Percentiles rank a stretch among this genome's conserved stretches.
These are phyloP conservation scores for Valencia hispanica DNA, from an alignment of 2,797 vertebrate genomes.

Conservation along the genomic window DNA sequence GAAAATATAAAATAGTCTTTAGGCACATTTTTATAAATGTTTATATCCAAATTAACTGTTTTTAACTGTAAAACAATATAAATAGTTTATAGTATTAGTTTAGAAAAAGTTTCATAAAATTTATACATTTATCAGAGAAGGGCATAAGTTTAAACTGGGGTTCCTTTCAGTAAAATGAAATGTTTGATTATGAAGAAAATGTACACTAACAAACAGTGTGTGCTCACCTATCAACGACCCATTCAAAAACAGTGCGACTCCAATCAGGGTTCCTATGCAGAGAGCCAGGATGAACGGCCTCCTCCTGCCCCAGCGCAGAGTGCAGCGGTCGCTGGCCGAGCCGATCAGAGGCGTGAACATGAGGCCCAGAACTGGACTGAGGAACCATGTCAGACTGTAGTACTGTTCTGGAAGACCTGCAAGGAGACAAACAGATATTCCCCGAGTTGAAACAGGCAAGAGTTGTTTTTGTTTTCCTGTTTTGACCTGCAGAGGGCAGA, in stretches of 20 bases:
- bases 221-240: conserved; percentile 92
- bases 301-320: conserved; percentile 92
- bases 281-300: conserved; percentile 95
- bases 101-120: background rate
- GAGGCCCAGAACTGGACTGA: conserved; percentile 94
- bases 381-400: conserved; percentile 99
- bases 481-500: conserved; percentile 52
- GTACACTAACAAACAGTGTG: background rate
- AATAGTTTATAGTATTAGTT: background rate
- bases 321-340: conserved; percentile 96
- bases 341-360: conserved; percentile 96
- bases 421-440: conserved; percentile 9
- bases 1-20: background rate
- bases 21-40: background rate
- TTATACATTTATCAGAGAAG: background rate
- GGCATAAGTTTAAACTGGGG: background rate
- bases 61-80: background rate
- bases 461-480: background rate
- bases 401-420: conserved; percentile 98
- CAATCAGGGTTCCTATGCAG: conserved; percentile 91
- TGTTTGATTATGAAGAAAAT: background rate
- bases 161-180: too few relatives aligned
- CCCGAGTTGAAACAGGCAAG: background rate
- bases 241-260: conserved; percentile 95
- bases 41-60: background rate